These are phyloP conservation scores for Eonycteris spelaea DNA, from an alignment of 2,113 vertebrate genomes.

Conservation along the genomic window DNA sequence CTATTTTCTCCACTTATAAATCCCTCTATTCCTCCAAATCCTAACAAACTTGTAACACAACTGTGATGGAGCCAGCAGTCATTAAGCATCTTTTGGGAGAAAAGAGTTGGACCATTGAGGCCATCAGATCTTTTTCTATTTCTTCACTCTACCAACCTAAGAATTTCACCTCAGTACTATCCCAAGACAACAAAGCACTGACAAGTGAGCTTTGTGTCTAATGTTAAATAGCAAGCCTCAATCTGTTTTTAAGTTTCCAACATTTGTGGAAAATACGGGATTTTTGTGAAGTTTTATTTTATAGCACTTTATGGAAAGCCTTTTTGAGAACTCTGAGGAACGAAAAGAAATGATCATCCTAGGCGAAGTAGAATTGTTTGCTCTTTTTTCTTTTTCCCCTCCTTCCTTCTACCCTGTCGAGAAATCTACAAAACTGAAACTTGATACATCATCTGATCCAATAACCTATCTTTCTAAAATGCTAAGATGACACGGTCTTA, in stretches of 20 bases:
- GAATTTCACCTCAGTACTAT: not conserved
- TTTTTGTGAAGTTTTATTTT: not conserved
- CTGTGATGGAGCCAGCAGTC: not conserved
- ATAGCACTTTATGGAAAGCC: not conserved
- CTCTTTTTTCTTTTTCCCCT: not conserved
- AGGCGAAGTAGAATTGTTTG: not conserved
- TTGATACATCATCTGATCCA: not conserved
- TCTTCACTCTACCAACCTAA: not conserved
- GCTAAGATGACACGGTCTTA: not conserved
- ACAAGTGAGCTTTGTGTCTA: rapidly evolving
- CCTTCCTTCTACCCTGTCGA: not conserved
- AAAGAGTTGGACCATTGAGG: not conserved
- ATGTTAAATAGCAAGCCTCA: not conserved
- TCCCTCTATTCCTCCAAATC: not conserved
- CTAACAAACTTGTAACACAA: not conserved
- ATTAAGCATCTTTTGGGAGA: not conserved
- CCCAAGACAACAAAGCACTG: not conserved
- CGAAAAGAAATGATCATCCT: not conserved
- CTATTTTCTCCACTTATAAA: not conserved
- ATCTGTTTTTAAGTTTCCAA: not conserved
- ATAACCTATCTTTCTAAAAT: not conserved
- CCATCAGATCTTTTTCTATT: not conserved
- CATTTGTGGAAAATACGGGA: not conserved
- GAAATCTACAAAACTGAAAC: not conserved
- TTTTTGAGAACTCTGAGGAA: not conserved